Percentiles rank a stretch among this genome's conserved stretches.
These are phyloP conservation scores for Numida meleagris DNA, from an alignment of 2,113 vertebrate genomes.

Conservation along the genomic window DNA sequence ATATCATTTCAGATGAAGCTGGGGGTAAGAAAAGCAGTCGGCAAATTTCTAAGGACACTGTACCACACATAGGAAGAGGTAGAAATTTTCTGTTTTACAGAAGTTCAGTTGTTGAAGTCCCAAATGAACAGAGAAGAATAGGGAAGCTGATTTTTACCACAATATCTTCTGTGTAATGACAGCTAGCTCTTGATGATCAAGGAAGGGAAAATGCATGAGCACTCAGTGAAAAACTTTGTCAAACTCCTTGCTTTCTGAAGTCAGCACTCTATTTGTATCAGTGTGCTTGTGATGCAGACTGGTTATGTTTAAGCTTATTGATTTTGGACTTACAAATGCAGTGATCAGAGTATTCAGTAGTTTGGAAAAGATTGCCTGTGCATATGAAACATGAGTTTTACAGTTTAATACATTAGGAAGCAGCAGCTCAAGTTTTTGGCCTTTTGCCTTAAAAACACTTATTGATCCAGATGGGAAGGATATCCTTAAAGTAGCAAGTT, in stretches of 20 bases:
- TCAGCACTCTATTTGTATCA: neutral
- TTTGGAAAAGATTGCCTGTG: neutral
- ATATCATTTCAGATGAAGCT: neutral
- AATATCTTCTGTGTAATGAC: neutral
- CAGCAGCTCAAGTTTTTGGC: neutral
- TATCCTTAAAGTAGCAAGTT: neutral
- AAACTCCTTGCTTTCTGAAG: neutral
- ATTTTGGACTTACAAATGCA: neutral
- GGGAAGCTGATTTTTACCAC: neutral
- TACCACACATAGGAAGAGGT: neutral
- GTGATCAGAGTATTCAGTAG: neutral
- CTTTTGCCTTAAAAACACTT: neutral
- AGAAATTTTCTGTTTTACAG: neutral
- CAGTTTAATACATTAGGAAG: neutral
- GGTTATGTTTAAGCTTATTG: neutral
- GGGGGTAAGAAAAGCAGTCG: neutral
- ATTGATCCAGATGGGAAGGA: constrained; percentile 17
- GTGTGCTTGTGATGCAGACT: neutral
- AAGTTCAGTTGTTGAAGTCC: neutral
- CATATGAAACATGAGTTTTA: neutral
- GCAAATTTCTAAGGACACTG: neutral
- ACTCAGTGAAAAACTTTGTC: neutral
- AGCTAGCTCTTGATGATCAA: neutral
- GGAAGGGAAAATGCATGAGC: neutral
- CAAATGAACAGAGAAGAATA: neutral